phyloP scores from a whole-genome alignment of 2,113 vertebrate genomes.

The Pelvicachromis taeniatus region DNA sequence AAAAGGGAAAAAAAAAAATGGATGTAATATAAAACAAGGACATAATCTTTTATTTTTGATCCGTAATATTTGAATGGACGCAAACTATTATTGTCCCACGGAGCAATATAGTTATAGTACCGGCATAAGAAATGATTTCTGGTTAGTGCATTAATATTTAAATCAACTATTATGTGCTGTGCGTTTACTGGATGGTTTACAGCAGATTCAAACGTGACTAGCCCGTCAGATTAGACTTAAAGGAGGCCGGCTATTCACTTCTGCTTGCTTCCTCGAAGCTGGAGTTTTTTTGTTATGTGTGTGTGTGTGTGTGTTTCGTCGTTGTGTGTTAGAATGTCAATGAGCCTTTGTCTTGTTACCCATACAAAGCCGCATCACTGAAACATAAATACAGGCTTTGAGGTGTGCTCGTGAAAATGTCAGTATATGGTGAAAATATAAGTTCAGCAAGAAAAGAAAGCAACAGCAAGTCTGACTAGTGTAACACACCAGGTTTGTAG shows the following conservation, averaged over 20 bases:
- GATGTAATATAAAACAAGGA: constrained; percentile 8
- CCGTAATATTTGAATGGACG: constrained; percentile 11
- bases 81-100: not conserved
- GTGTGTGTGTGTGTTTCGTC: constrained; percentile 9
- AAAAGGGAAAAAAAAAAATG: not conserved
- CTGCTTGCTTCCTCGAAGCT: not conserved
- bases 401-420: constrained; percentile 49
- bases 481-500: not conserved
- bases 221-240: constrained; percentile 19
- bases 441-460: constrained; percentile 19
- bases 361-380: constrained; percentile 36
- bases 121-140: constrained; percentile 24
- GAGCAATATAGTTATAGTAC: constrained; percentile 23
- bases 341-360: constrained; percentile 29
- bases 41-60: constrained; percentile 40
- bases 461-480: not conserved
- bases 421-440: constrained; percentile 51
- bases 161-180: constrained; percentile 35
- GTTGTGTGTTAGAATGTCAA: constrained; percentile 40
- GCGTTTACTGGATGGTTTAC: constrained; percentile 48
- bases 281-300: not conserved
- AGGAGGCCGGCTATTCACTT: not conserved
- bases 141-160: constrained; percentile 42
- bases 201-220: constrained; percentile 31
- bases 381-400: constrained; percentile 57